phyloP scores from a whole-genome alignment of 2,888 invertebrate genomes.

The Watsonalla binaria region DNA sequence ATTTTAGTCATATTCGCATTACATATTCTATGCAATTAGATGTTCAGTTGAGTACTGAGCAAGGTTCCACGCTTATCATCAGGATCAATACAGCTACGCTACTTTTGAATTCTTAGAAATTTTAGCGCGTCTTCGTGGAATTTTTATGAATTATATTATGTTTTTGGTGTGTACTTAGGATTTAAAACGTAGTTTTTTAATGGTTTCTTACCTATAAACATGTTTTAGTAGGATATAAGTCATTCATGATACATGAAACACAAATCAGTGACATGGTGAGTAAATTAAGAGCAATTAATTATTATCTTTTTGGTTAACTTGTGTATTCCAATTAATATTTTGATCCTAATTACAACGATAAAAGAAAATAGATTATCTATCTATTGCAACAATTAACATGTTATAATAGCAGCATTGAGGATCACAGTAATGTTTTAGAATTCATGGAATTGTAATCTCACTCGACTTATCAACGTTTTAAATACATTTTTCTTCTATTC shows the following conservation, averaged over 20 bases:
- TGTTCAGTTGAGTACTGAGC: slow-evolving; percentile 3
- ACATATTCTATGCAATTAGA: slow-evolving; percentile 10
- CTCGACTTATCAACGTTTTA: neutral
- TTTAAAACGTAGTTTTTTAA: too few species aligned
- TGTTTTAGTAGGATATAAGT: too few species aligned
- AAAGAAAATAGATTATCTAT: neutral
- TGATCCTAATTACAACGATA: too few species aligned
- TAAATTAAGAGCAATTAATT: too few species aligned
- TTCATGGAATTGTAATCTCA: neutral
- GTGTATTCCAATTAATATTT: too few species aligned
- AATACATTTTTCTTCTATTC: neutral
- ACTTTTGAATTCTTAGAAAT: neutral
- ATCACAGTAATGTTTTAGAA: neutral
- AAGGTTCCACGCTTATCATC: slow-evolving; percentile 1
- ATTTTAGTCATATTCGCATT: slow-evolving; percentile 6
- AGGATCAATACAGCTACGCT: slow-evolving; percentile 4
- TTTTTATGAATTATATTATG: neutral
- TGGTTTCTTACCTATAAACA: too few species aligned
- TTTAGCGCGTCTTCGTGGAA: neutral
- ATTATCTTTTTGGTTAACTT: too few species aligned
- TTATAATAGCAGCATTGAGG: too few species aligned
- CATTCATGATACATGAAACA: too few species aligned
- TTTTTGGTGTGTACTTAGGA: too few species aligned
- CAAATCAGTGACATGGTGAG: too few species aligned
- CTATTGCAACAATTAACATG: neutral